phyloP scores from a whole-genome alignment of 2,113 vertebrate genomes.

The Pheucticus melanocephalus region DNA sequence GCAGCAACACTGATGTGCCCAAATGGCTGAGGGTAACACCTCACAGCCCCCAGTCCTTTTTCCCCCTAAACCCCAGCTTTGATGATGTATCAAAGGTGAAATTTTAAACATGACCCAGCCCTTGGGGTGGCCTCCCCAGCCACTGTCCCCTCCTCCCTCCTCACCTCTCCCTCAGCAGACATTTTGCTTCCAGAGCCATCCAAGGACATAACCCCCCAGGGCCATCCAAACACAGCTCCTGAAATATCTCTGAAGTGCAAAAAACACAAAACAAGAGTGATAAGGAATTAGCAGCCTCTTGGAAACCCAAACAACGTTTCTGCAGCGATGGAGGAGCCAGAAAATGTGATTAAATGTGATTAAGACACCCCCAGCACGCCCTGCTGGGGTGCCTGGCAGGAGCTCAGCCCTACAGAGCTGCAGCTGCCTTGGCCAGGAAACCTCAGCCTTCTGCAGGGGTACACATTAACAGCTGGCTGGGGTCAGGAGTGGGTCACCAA shows the following conservation, averaged over 20 bases:
- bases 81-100: not conserved
- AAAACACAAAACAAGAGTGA: not conserved
- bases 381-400: not conserved
- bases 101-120: not conserved
- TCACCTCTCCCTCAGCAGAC: not conserved
- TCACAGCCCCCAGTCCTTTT: not conserved
- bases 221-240: not conserved
- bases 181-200: not conserved
- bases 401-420: not conserved
- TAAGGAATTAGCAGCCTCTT: not conserved
- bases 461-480: not conserved
- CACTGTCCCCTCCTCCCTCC: not conserved
- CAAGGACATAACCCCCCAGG: not conserved
- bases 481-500: not conserved
- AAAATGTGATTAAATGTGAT: not conserved
- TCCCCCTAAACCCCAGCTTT: not conserved
- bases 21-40: too few relatives aligned
- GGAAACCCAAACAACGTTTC: conserved; percentile 3
- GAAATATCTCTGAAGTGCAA: not conserved
- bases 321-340: not conserved
- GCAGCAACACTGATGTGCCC: accelerated
- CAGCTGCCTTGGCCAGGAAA: not conserved
- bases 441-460: not conserved
- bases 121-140: not conserved
- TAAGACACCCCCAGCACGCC: not conserved